These are phyloP conservation scores for Tenebrio molitor DNA, from an alignment of 1,140 invertebrate genomes.

Conservation along the genomic window DNA sequence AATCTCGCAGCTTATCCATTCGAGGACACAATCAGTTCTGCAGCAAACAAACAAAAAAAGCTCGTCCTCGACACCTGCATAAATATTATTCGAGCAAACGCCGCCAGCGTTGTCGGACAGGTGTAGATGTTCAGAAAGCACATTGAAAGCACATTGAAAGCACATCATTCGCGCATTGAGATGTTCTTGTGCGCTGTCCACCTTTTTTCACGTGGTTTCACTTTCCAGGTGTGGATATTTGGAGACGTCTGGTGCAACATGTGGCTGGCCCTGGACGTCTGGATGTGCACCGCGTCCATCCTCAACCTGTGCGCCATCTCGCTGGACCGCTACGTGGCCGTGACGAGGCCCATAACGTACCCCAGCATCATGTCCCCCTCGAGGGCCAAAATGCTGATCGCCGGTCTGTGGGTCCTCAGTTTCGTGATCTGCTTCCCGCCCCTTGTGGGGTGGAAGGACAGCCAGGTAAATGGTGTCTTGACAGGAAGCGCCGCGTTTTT, in stretches of 20 bases:
- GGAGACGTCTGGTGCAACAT: constrained; percentile 92
- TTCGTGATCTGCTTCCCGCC: constrained; percentile 98
- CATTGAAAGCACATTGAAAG: no score
- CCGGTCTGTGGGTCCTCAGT: constrained; percentile 92
- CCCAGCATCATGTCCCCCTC: constrained; percentile 92
- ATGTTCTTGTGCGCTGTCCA: no score
- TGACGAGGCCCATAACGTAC: constrained; percentile 94
- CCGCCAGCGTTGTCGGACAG: no score
- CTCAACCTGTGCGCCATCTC: constrained; percentile 94
- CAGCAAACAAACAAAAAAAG: no score
- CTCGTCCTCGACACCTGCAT: no score
- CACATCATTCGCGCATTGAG: no score
- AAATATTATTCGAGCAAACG: no score
- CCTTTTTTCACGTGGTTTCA: no score
- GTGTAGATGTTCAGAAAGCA: no score
- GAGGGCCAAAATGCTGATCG: constrained; percentile 90
- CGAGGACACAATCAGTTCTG: no score
- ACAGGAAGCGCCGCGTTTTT: no score
- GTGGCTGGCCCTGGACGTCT: constrained; percentile 95
- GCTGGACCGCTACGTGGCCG: constrained; percentile 94
- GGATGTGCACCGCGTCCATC: constrained; percentile 97
- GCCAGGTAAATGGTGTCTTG: constrained; percentile 70
- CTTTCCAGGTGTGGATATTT: constrained; percentile 95
- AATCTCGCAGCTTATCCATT: no score
- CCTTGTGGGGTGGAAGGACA: constrained; percentile 93